Conservation (phyloP, 2,888 invertebrate species). For the Ecdyonurus torrentis region DNA sequence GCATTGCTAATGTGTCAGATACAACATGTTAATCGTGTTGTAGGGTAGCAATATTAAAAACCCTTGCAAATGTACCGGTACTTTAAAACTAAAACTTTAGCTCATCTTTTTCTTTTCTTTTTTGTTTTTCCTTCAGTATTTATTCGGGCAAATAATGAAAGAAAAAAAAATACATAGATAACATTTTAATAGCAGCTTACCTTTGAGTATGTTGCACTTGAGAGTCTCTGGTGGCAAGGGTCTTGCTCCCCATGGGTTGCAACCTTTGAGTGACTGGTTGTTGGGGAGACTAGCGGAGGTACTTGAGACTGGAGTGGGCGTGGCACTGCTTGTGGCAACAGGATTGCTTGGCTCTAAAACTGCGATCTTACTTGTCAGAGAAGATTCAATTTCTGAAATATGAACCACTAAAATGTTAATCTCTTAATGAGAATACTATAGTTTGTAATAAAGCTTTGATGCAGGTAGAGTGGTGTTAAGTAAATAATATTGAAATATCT, state of each 20-base stretch:
- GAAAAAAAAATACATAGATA: not conserved
- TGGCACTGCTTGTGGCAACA: constrained; percentile 4
- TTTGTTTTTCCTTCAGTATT: not conserved
- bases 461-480: no score
- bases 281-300: constrained; percentile 18
- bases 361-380: constrained; percentile 12
- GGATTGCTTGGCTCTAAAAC: constrained; percentile 9
- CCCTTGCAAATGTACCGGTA: no score
- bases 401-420: no score
- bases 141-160: not conserved
- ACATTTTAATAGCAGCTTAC: constrained; percentile 26
- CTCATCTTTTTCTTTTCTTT: no score
- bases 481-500: no score
- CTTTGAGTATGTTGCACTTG: constrained; percentile 90
- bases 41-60: no score
- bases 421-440: not conserved
- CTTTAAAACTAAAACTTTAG: no score
- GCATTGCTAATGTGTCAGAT: no score
- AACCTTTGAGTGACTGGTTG: constrained; percentile 27
- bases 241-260: constrained; percentile 18
- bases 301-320: constrained; percentile 3
- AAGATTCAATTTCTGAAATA: not conserved
- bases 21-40: no score
- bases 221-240: constrained; percentile 78
- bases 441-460: no score